These are phyloP conservation scores for Diaphora mendica DNA, from an alignment of 2,888 invertebrate genomes.

Conservation along the genomic window DNA sequence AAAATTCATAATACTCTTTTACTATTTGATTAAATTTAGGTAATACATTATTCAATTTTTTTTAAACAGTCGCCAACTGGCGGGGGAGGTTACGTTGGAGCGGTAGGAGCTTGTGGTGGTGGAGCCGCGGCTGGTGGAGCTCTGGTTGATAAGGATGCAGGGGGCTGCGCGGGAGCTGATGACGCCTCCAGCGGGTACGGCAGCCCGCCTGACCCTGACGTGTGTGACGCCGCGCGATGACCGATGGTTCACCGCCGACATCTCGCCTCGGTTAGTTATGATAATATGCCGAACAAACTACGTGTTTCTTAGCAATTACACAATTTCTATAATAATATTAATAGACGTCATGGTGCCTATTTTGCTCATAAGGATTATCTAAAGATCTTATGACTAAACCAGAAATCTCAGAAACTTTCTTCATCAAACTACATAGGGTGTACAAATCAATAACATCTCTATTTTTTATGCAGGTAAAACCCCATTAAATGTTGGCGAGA, in stretches of 20 bases:
- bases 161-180: constrained; percentile 84
- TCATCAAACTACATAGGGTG: neutral
- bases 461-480: constrained; percentile 72
- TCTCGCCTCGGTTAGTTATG: constrained; percentile 74
- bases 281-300: constrained; percentile 1
- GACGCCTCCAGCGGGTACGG: constrained; percentile 93
- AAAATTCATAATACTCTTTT: neutral
- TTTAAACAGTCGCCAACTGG: constrained; percentile 74
- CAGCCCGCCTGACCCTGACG: constrained; percentile 90
- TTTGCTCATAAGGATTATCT: no score
- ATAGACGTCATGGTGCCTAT: no score
- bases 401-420: neutral
- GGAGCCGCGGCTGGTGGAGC: constrained; percentile 64
- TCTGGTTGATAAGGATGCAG: constrained; percentile 75
- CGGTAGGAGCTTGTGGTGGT: constrained; percentile 65
- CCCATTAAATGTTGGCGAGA: constrained; percentile 77
- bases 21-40: neutral
- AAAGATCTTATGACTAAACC: neutral
- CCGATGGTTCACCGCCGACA: constrained; percentile 81
- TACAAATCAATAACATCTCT: constrained; percentile 12
- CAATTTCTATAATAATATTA: neutral
- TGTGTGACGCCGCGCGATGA: constrained; percentile 85
- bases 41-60: neutral
- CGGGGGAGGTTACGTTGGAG: constrained; percentile 74
- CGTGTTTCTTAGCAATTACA: neutral